Evolutionary conservation across 2,888 invertebrate species (phyloP), one percentile per base, ranked within the genome.

Genomic region (Drosophila helvetica): DNA sequence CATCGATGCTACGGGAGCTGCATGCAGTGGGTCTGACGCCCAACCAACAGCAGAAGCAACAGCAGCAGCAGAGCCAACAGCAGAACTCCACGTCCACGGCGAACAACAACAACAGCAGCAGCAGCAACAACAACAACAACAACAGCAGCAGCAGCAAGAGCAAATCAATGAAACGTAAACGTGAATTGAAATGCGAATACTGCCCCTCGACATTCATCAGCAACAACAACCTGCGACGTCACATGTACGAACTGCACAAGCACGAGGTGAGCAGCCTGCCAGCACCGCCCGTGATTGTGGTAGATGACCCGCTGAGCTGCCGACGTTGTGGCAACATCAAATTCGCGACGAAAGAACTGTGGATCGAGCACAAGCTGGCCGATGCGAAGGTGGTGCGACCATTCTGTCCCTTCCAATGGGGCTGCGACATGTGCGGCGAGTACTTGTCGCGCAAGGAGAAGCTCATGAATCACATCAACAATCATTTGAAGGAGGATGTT

Each of bases 171-270:
- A 91, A 91, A 77, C 91, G 91, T 65, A 91, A 90, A 75, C 90
- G 91, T 78, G 91, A 91, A 82, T 84, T 91, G 45, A 90, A 91
- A 64, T 92, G 92, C 69, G 91, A 92, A 48, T 92, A 91, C 69
- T 92, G 92, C 78, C 89, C 90, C 58, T 91, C 92, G 58, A 91
- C 91, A 33, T 92, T 92, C 80, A 91, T 92, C n/a, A 92, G 91
- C 74, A 90, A 91, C 68, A 92, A 91, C 72, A 92, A 92, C 68
- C 86, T 92, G 61, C 89, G 91, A 3, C 90, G 92, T 15, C 92
- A 92, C 72, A 90, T 92, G 72, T 90, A 90, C 33, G 92, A 92
- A 68, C 81, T 92, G 74, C 92, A 92, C 73, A 91, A 92, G 73
- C 88, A 90, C 54, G 92, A 91, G 85, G 89, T 91, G 30, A 86